Evolutionary conservation across 2,113 vertebrate species (phyloP), one percentile per base, ranked within the genome.

Genomic region (Podarcis muralis): DNA sequence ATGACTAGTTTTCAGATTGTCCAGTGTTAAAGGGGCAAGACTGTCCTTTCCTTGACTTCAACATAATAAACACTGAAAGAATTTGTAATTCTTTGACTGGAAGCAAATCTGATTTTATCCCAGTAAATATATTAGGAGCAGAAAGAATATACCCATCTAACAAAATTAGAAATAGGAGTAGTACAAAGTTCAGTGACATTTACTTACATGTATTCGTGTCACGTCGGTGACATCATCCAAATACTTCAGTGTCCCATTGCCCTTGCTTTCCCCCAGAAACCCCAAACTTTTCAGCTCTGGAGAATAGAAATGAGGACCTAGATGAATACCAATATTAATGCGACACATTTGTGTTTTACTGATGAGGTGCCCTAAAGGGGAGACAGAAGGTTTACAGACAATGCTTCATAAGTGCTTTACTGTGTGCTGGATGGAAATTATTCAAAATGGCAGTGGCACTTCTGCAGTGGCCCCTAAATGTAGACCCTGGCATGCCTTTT

Each of bases 261-360:
- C 85, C 1, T 84, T 59, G 1, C 27, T 75, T 0, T 8, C 2
- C 25, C 89, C 94, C 90, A 95, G 2, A 43, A 96, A 95, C 23
- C 95, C 95, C 85, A 95, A 15, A 2, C 82, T 90, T 9, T 6
- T 30, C 9, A 96, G 87, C 79, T 95, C 95, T 96, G 84, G 0
- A 23, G 2, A 25, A 25, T 16, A 23, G 8, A 40, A 83, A 53
- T 27, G 0, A 62, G 11, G 30, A 48, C n/a, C 18, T 72, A 59
- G 20, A 35, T 72, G 18, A 25, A 74, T 35, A 68, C 22, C 68
- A 84, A 72, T n/a, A 53, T 53, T 72, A 2, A 65, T 2, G 40
- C 5, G 3, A 25, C 35, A 22, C 35, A 62, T 43, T n/a, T 2
- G 8, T 57, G 76, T 23, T 66, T 80, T 78, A n/a, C 8, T 66